phyloP scores from a whole-genome alignment of 2,888 invertebrate genomes.

The Drosophila buzzatii region DNA sequence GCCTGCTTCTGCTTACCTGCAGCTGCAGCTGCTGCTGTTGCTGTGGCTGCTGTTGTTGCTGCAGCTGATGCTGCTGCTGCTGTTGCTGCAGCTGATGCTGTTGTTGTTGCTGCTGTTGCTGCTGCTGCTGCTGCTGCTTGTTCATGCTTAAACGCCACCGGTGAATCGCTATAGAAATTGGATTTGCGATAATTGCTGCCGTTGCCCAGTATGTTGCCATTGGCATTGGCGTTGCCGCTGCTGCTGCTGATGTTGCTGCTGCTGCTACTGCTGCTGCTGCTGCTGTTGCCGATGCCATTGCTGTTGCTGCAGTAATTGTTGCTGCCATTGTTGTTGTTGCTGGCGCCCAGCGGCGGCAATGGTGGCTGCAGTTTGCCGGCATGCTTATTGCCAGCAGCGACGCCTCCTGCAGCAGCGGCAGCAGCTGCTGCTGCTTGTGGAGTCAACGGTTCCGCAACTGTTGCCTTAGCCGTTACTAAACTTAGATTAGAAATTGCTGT shows the following conservation, averaged over 20 bases:
- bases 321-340: constrained; percentile 46
- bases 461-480: constrained; percentile 83
- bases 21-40: constrained; percentile 51
- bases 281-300: constrained; percentile 10
- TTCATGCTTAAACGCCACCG: constrained; percentile 10
- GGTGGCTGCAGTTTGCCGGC: constrained; percentile 63
- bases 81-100: constrained; percentile 32
- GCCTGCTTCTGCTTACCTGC: constrained; percentile 77
- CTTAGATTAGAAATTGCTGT: constrained; percentile 85
- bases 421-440: constrained; percentile 45
- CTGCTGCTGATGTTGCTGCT: constrained; percentile 28
- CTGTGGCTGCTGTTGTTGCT: constrained; percentile 36
- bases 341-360: constrained; percentile 60
- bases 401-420: constrained; percentile 13
- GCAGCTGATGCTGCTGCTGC: constrained; percentile 45
- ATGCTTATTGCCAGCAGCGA: constrained; percentile 45
- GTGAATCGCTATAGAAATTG: constrained; percentile 6
- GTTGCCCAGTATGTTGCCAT: constrained; percentile 60
- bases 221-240: constrained; percentile 46
- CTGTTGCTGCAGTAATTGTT: background rate
- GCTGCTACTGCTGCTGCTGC: constrained; percentile 6
- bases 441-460: constrained; percentile 23
- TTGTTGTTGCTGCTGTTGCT: constrained; percentile 44
- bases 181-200: constrained; percentile 25
- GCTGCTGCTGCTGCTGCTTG: constrained; percentile 45